Conservation (phyloP, 2,113 vertebrate genomes). For the Chrysemys picta region DNA sequence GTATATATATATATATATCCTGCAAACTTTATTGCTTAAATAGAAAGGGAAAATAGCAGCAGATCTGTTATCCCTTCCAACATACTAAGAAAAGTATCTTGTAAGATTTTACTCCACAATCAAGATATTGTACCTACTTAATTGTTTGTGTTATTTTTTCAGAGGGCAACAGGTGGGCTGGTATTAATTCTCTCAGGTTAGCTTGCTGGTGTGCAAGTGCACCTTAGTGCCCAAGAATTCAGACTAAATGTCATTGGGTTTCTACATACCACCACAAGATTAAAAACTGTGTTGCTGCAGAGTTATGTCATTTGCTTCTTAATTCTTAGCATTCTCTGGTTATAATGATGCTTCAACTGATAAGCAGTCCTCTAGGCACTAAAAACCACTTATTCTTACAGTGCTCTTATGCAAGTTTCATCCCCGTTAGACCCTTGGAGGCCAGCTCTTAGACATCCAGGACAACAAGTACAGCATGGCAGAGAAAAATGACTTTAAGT, state of each 20-base stretch:
- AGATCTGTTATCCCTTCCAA: not conserved
- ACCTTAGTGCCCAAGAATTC: not conserved
- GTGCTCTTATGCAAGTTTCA: not conserved
- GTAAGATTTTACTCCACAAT: not conserved
- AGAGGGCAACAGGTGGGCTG: not conserved
- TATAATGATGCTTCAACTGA: not conserved
- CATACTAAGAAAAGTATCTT: not conserved
- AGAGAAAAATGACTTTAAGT: not conserved
- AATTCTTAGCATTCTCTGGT: not conserved
- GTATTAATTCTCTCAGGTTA: not conserved
- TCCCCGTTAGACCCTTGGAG: not conserved
- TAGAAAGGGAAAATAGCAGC: not conserved
- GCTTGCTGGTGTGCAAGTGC: too few species aligned
- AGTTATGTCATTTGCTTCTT: not conserved
- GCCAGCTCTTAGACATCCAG: not conserved
- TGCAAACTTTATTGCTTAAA: not conserved
- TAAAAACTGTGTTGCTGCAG: not conserved
- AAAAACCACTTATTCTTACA: not conserved
- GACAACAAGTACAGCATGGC: conserved; percentile 9
- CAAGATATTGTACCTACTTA: accelerated
- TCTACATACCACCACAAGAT: not conserved
- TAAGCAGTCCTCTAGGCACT: not conserved
- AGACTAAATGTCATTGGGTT: not conserved
- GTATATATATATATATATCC: accelerated
- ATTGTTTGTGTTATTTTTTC: not conserved